These are phyloP conservation scores for Drosophila tanythrix DNA, from an alignment of 2,888 invertebrate species.

Conservation along the genomic window DNA sequence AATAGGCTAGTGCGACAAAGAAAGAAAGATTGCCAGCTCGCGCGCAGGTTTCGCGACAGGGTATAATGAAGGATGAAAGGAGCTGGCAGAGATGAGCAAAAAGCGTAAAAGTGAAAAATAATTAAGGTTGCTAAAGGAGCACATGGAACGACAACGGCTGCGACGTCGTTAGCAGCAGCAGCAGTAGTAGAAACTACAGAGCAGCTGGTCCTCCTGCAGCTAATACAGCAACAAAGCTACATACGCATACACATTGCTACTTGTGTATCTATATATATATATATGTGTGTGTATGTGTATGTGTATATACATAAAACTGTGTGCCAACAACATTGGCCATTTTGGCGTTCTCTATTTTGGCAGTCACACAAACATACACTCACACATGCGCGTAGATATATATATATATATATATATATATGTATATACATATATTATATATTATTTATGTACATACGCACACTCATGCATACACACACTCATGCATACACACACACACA, in stretches of 20 bases:
- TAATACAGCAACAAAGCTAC: conserved; percentile 50
- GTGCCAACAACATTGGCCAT: conserved; percentile 67
- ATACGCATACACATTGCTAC: conserved; percentile 19
- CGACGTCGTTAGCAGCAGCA: conserved; percentile 22
- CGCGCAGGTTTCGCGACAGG: conserved; percentile 71
- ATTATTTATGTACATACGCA: too few relatives aligned
- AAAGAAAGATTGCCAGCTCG: conserved; percentile 57
- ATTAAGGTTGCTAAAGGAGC: conserved; percentile 71
- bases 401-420: too few relatives aligned
- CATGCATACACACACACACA: background rate
- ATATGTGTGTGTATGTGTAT: conserved; percentile 19
- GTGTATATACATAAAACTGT: conserved; percentile 54
- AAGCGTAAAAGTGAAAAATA: conserved; percentile 78
- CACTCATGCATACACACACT: conserved; percentile 4
- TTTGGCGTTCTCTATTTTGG: conserved; percentile 69
- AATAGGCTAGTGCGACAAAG: conserved; percentile 47
- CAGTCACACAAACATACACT: conserved; percentile 37
- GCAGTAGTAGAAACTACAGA: conserved; percentile 39
- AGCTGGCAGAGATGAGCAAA: conserved; percentile 72
- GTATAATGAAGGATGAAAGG: conserved; percentile 73
- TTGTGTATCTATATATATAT: conserved; percentile 12
- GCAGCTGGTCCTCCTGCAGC: conserved; percentile 56
- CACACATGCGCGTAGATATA: conserved; percentile 6
- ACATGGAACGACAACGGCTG: conserved; percentile 23
- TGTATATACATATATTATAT: too few relatives aligned